Conservation (phyloP, 1,140 invertebrate species). For the Limonius californicus region DNA sequence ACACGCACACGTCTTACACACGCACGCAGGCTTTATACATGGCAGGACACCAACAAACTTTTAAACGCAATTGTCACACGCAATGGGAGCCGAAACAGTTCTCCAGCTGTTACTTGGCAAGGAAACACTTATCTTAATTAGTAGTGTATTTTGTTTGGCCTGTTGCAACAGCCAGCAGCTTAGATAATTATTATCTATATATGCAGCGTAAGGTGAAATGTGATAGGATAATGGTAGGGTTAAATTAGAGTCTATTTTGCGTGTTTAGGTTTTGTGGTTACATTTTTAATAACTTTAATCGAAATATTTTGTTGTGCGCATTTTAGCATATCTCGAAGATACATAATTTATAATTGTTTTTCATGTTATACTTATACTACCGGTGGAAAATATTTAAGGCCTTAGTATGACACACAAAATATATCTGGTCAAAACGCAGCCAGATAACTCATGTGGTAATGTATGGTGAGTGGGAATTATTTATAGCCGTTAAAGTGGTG, state of each 20-base stretch:
- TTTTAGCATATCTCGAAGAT: too few species aligned
- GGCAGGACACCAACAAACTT: constrained; percentile 9
- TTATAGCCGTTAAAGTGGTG: constrained; percentile 19
- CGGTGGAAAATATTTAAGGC: too few species aligned
- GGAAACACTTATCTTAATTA: background rate
- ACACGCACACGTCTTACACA: constrained; percentile 7
- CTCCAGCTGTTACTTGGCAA: background rate
- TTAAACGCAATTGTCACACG: constrained; percentile 11
- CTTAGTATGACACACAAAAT: too few species aligned
- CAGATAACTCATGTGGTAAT: constrained; percentile 14
- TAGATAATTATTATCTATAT: constrained; percentile 5
- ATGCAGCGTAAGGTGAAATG: too few species aligned
- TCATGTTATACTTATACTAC: too few species aligned
- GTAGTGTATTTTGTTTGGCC: background rate
- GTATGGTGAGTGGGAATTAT: constrained; percentile 18
- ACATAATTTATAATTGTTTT: too few species aligned
- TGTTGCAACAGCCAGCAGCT: background rate
- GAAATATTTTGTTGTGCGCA: too few species aligned
- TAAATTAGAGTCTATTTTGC: too few species aligned
- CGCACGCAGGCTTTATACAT: constrained; percentile 7
- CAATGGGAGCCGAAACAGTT: background rate
- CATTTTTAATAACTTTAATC: too few species aligned
- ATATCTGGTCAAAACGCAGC: background rate
- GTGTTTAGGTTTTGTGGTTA: background rate
- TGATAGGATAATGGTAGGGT: constrained; percentile 1